Conservation (phyloP, 2,888 invertebrate species). For the Cryptus viduatorius region DNA sequence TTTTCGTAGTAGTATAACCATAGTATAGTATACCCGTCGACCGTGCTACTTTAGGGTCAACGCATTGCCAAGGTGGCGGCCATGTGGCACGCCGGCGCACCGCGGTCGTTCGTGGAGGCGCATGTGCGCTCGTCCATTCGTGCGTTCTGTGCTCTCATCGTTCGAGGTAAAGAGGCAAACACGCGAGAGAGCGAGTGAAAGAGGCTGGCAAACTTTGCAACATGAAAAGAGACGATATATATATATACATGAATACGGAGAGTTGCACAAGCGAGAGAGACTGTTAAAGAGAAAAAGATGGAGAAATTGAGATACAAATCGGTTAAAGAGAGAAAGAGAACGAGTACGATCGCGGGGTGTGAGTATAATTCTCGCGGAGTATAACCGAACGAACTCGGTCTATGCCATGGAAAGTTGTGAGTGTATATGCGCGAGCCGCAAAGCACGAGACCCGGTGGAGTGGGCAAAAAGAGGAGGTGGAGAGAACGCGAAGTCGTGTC, state of each 20-base stretch:
- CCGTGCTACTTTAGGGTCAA: conserved; percentile 82
- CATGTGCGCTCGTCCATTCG: conserved; percentile 68
- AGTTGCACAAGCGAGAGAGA: conserved; percentile 36
- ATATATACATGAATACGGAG: background rate
- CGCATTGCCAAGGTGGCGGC: conserved; percentile 84
- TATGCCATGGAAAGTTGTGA: conserved; percentile 12
- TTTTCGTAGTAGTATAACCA: conserved; percentile 30
- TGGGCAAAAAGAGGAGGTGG: background rate
- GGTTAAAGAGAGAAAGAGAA: conserved; percentile 23
- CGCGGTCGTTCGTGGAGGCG: conserved; percentile 73
- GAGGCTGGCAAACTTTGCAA: conserved; percentile 2
- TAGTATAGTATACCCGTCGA: conserved; percentile 60
- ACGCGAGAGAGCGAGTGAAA: conserved; percentile 33
- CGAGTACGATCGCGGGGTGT: conserved; percentile 1
- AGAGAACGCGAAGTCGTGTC: conserved; percentile 30
- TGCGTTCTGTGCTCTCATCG: conserved; percentile 21
- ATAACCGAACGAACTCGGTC: background rate
- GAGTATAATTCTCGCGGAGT: background rate
- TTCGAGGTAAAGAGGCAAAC: conserved; percentile 27
- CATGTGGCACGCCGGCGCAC: conserved; percentile 82
- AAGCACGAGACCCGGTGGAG: conserved; percentile 14
- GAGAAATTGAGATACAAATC: conserved; percentile 27
- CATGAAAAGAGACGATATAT: conserved; percentile 3
- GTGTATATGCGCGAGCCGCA: conserved; percentile 5
- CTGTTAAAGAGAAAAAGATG: conserved; percentile 7